Base-by-base conservation (phyloP, 2,888 invertebrate genomes). In the Ophion slaviceki region DNA sequence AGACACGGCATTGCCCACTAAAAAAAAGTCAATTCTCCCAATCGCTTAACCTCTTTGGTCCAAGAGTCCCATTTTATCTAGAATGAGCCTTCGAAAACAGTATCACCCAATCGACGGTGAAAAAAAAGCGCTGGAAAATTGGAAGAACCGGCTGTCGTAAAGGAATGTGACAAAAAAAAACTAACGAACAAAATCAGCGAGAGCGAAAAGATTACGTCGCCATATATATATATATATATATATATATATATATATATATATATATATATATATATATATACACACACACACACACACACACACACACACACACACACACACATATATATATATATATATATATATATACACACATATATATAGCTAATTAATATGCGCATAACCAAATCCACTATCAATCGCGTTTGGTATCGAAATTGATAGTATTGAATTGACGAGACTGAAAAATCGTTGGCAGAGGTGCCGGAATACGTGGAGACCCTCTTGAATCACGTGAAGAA, bases 401-500 rank as follows among this genome's bases (percentile, higher is more conserved):
- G 57, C 20, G 53, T 57, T 72, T 36, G n/a, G 53, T 76, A 66
- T 40, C 17, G 8, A 11, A 57, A 66, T 66, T 28, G 36, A 36
- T 14, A 28, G 28, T 10, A 36, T 20, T 53, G 1, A 53, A 66
- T 57, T 57, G 45, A 64, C n/a, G 47, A 8, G n/a, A 66, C 11
- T 53, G 62, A 82, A 71, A 72, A 68, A 71, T 67, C 11, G 95
- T 47, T 96, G 90, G 17, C 81, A 93, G 94, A 92, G 95, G 96
- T 96, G 87, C 95, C 96, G 90, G 96, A 96, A 2, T 97, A 97
- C 94, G 96, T 98, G 90, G 95, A 96, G 8, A 95, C 95, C 84
- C 96, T 98, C 7, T 96, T 96, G 87, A 93, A 95, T 8, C 95
- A 95, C 45, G 96, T 98, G 1, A 96, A 96, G 91, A 96, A 97